Conservation (phyloP, 1,140 invertebrate species). For the Saccostrea echinata region DNA sequence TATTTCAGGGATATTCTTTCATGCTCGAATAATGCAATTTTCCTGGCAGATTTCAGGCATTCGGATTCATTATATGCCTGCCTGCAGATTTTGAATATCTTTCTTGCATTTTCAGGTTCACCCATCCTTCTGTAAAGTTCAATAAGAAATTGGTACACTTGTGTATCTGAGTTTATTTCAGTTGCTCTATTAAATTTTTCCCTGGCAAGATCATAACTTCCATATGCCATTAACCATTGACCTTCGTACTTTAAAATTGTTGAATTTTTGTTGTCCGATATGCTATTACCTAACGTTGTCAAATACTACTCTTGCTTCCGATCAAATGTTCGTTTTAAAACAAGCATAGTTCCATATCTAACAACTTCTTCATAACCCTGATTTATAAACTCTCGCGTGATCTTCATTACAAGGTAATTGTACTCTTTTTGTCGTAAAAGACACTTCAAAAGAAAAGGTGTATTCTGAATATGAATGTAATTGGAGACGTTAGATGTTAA, state of each 20-base stretch:
- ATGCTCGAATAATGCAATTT: background rate
- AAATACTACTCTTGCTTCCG: slow-evolving; percentile 55
- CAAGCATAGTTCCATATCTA: slow-evolving; percentile 55
- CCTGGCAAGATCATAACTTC: slow-evolving; percentile 61
- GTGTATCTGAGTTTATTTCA: slow-evolving; percentile 42
- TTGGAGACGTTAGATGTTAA: slow-evolving; percentile 68
- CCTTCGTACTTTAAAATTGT: slow-evolving; percentile 72
- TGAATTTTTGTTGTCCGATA: slow-evolving; percentile 65
- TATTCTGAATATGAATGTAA: slow-evolving; percentile 69
- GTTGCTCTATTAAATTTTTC: slow-evolving; percentile 57
- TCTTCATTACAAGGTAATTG: slow-evolving; percentile 73
- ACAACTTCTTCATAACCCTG: slow-evolving; percentile 69
- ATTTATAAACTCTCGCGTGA: slow-evolving; percentile 59
- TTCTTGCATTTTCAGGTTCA: background rate
- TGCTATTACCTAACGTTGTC: slow-evolving; percentile 41
- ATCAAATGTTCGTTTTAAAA: slow-evolving; percentile 62
- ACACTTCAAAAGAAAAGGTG: slow-evolving; percentile 65
- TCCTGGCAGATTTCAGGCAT: background rate
- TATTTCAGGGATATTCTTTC: slow-evolving; percentile 8
- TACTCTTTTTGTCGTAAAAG: slow-evolving; percentile 70
- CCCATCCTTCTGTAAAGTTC: slow-evolving; percentile 12
- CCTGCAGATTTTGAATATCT: background rate
- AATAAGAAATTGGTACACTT: slow-evolving; percentile 19
- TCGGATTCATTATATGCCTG: background rate
- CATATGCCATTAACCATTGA: slow-evolving; percentile 63